Percentiles rank a stretch among this genome's conserved stretches.
These are phyloP conservation scores for Ctenodactylus gundi DNA, from an alignment of 2,113 vertebrate genomes.

Conservation along the genomic window DNA sequence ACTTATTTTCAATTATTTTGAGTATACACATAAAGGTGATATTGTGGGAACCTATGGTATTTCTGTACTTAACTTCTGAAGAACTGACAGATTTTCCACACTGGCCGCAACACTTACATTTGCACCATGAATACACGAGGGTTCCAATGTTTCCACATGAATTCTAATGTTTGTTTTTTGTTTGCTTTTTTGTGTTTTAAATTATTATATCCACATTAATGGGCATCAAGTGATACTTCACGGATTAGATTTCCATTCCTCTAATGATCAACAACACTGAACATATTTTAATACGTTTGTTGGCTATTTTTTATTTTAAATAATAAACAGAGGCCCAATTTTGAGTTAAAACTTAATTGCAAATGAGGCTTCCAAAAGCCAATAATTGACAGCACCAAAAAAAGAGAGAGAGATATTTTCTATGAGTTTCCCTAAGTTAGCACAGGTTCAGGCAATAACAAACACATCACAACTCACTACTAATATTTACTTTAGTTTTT, in stretches of 20 bases:
- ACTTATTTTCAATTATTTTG: background rate
- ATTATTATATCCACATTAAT: background rate
- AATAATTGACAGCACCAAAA: no score
- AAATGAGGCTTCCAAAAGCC: background rate
- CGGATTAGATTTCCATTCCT: background rate
- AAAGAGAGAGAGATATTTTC: background rate
- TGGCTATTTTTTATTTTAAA: background rate
- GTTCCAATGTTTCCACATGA: background rate
- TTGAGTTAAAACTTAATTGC: slow-evolving; percentile 30
- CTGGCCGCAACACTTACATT: background rate
- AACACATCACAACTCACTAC: background rate
- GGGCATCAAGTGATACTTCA: background rate
- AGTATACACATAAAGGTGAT: background rate
- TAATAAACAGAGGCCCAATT: background rate
- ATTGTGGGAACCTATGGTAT: background rate
- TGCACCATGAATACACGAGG: background rate
- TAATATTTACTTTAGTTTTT: background rate
- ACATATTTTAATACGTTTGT: background rate
- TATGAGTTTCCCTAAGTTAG: background rate
- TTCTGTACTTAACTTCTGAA: background rate
- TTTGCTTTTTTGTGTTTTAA: background rate
- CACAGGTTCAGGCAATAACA: background rate
- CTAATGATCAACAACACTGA: background rate
- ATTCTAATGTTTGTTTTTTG: background rate
- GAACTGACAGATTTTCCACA: background rate